A percentile compares a stretch with the other conserved stretches of the same genome.
phyloP scores from a whole-genome alignment of 1,140 invertebrate species.

The Orussus abietinus region DNA sequence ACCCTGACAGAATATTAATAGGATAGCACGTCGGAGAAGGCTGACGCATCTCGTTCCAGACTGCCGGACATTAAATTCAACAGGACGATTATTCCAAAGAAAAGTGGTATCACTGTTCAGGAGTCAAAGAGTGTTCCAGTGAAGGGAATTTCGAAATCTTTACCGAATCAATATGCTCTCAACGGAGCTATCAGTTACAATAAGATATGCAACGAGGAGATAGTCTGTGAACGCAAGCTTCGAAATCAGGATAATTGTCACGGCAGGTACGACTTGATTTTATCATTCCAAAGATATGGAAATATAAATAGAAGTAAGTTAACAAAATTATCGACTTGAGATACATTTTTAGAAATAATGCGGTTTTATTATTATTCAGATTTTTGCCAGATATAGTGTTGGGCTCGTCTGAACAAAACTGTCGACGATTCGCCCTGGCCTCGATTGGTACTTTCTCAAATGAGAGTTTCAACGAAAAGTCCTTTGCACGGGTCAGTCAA shows the following conservation, averaged over 20 bases:
- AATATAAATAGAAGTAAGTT: slow-evolving; percentile 6
- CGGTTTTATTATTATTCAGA: slow-evolving; percentile 1
- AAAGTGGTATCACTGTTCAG: too few species aligned
- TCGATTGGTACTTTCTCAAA: slow-evolving; percentile 8
- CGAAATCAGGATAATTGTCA: too few species aligned
- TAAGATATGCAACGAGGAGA: not conserved
- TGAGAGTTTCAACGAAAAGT: slow-evolving; percentile 7
- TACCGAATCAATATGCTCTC: too few species aligned
- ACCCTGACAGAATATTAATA: too few species aligned
- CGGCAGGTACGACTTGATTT: too few species aligned
- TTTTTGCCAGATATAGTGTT: slow-evolving; percentile 12
- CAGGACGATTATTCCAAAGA: too few species aligned
- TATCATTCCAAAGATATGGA: not conserved
- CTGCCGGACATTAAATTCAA: too few species aligned
- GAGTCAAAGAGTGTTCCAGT: too few species aligned
- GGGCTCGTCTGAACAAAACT: slow-evolving; percentile 3
- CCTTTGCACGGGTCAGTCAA: slow-evolving; percentile 1
- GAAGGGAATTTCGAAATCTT: too few species aligned
- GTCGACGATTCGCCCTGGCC: slow-evolving; percentile 4
- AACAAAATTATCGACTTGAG: not conserved
- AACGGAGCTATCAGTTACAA: not conserved
- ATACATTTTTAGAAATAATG: not conserved
- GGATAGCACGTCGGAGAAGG: too few species aligned
- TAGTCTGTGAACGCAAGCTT: slow-evolving; percentile 1
- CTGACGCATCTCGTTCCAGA: too few species aligned